Percentiles rank a stretch among this genome's conserved stretches.
phyloP scores from a whole-genome alignment of 1,140 invertebrate species.

The Tetramorium alpestre region DNA sequence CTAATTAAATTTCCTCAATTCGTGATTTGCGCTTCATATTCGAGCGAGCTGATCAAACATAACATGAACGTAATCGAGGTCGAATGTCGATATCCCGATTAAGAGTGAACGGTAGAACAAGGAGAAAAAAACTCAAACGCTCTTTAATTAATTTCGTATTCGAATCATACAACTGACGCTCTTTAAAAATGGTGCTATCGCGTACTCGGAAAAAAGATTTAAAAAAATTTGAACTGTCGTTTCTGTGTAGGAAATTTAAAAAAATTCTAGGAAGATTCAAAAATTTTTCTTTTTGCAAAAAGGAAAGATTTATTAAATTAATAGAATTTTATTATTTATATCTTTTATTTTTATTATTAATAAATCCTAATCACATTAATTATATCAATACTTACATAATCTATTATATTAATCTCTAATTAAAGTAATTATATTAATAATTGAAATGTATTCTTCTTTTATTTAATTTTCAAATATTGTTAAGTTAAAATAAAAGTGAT shows the following conservation, averaged over 20 bases:
- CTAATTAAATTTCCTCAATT: conserved; percentile 47
- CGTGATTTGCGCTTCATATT: conserved; percentile 24
- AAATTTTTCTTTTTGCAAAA: neutral
- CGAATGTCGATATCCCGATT: conserved; percentile 56
- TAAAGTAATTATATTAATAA: neutral
- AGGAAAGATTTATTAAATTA: neutral
- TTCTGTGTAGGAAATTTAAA: neutral
- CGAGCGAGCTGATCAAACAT: conserved; percentile 10
- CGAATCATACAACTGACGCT: conserved; percentile 33
- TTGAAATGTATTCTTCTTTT: neutral
- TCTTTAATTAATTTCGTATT: conserved; percentile 66
- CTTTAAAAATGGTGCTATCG: conserved; percentile 42
- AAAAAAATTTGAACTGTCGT: neutral
- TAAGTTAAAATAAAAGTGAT: neutral
- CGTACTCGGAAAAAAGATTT: neutral
- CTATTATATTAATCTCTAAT: neutral
- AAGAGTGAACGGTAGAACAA: conserved; percentile 39
- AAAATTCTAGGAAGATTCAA: neutral
- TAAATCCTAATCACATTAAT: neutral
- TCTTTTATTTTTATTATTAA: neutral
- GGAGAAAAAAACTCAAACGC: conserved; percentile 42
- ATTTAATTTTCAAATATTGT: neutral
- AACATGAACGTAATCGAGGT: neutral
- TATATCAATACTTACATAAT: neutral
- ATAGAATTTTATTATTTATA: conserved; percentile 2